These are phyloP conservation scores for Eupithecia subfuscata DNA, from an alignment of 2,888 invertebrate species.

Conservation along the genomic window DNA sequence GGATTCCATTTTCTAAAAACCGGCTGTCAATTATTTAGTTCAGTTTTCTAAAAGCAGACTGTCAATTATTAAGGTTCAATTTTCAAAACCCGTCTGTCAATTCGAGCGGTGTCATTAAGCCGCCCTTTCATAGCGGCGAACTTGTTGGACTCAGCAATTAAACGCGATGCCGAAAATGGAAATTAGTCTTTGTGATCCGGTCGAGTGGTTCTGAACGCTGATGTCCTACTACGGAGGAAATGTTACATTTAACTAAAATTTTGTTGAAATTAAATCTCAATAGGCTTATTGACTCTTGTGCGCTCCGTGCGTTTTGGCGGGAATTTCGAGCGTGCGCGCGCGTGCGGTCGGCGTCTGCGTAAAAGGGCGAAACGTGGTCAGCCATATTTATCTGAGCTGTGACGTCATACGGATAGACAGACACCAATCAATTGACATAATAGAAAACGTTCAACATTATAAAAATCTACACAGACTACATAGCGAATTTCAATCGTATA, in stretches of 20 bases:
- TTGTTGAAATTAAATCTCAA: too few species aligned
- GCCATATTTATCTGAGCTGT: too few species aligned
- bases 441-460: too few species aligned
- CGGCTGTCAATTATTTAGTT: neutral
- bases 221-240: conserved; percentile 7
- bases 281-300: too few species aligned
- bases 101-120: neutral
- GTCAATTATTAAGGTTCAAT: neutral
- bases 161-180: conserved; percentile 21
- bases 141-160: conserved; percentile 26
- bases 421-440: too few species aligned
- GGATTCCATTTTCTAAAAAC: neutral
- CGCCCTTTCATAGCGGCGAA: conserved; percentile 3
- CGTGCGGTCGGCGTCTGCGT: too few species aligned
- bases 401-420: too few species aligned
- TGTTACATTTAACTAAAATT: neutral
- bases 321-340: too few species aligned
- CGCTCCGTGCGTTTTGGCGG: too few species aligned
- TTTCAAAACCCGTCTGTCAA: conserved; percentile 3
- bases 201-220: neutral
- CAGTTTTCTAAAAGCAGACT: neutral
- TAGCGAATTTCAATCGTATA: too few species aligned
- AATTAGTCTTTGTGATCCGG: conserved; percentile 16
- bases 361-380: too few species aligned
- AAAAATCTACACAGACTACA: too few species aligned